Conservation (phyloP, 2,888 invertebrate genomes). For the Atethmia centrago region DNA sequence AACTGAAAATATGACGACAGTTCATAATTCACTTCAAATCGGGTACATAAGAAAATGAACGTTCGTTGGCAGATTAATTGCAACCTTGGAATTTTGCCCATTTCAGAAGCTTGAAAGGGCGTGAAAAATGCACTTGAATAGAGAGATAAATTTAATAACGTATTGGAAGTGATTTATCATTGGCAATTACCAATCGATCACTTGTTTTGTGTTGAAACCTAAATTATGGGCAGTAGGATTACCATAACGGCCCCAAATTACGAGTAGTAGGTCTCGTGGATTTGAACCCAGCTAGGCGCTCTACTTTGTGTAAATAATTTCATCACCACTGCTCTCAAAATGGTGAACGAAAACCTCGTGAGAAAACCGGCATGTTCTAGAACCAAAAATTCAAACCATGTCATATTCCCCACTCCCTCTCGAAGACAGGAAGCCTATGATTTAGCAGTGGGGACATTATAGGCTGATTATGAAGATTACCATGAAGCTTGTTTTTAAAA, state of each 20-base stretch:
- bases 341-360: too few relatives aligned
- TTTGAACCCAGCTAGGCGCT: too few relatives aligned
- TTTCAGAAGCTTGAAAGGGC: not conserved
- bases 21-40: too few relatives aligned
- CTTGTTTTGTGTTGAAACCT: slow-evolving; percentile 8
- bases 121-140: slow-evolving; percentile 24
- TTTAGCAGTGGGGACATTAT: too few relatives aligned
- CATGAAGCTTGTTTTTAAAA: not conserved
- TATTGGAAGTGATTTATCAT: slow-evolving; percentile 23
- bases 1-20: not conserved
- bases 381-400: too few relatives aligned
- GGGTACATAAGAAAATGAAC: too few relatives aligned
- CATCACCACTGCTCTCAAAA: too few relatives aligned
- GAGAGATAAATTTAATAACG: not conserved
- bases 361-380: too few relatives aligned
- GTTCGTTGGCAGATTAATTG: not conserved
- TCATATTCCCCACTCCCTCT: too few relatives aligned
- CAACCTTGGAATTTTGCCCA: slow-evolving; percentile 21
- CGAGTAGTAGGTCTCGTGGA: too few relatives aligned
- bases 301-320: too few relatives aligned
- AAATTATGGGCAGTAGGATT: not conserved
- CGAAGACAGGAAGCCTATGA: too few relatives aligned
- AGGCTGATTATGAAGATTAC: not conserved
- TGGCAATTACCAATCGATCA: slow-evolving; percentile 22
- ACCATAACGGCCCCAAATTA: not conserved